Percentiles rank a stretch among this genome's conserved stretches.
Evolutionary conservation across 1,140 invertebrate species (phyloP).

Genomic region (Adelges cooleyi): DNA sequence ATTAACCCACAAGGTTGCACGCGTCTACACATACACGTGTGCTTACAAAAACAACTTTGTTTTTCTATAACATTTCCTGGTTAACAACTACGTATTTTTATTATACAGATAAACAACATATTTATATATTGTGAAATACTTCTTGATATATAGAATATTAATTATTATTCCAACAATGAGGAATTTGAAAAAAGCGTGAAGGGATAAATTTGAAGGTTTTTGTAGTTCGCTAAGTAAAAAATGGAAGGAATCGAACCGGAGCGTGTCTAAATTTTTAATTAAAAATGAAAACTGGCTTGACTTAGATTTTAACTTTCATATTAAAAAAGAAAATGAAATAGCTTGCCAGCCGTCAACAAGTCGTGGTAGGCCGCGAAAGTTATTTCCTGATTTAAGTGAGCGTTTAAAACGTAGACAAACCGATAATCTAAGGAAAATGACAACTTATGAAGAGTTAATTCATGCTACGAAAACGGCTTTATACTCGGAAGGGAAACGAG

Average conservation of each 20-base stretch:
- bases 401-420: background rate
- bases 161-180: no score
- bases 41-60: no score
- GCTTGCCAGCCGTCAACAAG: background rate
- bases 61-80: no score
- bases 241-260: background rate
- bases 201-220: background rate
- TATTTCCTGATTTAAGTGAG: background rate
- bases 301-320: background rate
- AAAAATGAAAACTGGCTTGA: background rate
- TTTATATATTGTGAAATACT: no score
- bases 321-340: background rate
- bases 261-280: background rate
- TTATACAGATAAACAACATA: no score
- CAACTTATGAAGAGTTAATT: background rate
- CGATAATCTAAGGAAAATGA: background rate
- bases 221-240: conserved; percentile 5
- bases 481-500: background rate
- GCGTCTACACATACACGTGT: no score
- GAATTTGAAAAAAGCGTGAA: background rate
- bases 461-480: background rate
- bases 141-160: no score
- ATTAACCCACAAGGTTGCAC: no score
- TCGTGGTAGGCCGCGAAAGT: background rate
- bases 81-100: no score